Evolutionary conservation across 2,113 vertebrate genomes (phyloP).

Genomic region (Platycercus adscitus): DNA sequence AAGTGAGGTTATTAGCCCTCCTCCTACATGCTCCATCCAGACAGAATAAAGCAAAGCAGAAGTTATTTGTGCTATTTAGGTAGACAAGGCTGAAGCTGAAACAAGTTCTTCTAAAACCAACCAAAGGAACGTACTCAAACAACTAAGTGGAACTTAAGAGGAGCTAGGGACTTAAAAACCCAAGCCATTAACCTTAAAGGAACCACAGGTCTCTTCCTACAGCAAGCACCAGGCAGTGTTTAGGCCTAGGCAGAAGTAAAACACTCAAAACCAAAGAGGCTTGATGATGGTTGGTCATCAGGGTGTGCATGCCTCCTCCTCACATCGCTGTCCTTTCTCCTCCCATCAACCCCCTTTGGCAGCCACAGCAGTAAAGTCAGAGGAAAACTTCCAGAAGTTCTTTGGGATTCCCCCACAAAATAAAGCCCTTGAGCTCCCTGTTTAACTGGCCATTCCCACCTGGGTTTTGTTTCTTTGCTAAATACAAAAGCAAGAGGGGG

Average conservation of each 20-base stretch:
- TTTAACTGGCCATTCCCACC: not conserved
- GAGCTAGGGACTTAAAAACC: not conserved
- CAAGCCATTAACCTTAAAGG: not conserved
- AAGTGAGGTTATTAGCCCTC: not conserved
- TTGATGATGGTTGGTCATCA: not conserved
- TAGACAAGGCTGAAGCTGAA: accelerated
- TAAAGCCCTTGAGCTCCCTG: not conserved
- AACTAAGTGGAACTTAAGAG: not conserved
- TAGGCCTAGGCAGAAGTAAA: not conserved
- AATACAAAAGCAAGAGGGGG: not conserved
- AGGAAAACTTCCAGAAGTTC: not conserved
- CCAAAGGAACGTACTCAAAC: not conserved
- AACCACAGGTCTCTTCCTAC: not conserved
- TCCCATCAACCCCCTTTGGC: not conserved
- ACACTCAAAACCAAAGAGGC: not conserved
- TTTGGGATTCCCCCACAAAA: not conserved
- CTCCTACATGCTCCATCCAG: not conserved
- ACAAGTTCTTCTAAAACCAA: not conserved
- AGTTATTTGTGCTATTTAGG: not conserved
- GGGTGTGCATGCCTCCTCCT: accelerated
- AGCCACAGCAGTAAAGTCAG: not conserved
- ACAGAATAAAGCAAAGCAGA: not conserved
- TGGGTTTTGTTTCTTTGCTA: not conserved
- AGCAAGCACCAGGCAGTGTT: not conserved
- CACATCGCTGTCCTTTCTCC: accelerated